phyloP scores from a whole-genome alignment of 2,888 invertebrate species.

The Mechanitis messenoides region DNA sequence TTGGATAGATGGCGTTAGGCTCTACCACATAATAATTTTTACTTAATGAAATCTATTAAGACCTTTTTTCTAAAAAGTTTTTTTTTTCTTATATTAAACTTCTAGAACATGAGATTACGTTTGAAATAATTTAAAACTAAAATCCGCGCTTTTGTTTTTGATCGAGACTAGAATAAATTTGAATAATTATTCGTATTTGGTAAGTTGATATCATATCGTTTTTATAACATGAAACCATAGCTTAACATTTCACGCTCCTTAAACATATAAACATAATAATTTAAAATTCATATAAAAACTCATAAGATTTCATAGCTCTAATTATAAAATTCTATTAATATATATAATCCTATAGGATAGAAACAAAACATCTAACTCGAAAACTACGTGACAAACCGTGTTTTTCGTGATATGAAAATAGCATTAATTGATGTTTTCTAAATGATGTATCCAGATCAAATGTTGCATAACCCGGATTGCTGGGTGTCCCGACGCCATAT shows the following conservation, averaged over 20 bases:
- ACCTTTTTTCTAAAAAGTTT: conserved; percentile 18
- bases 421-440: conserved; percentile 21
- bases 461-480: conserved; percentile 61
- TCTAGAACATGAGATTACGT: background rate
- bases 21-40: conserved; percentile 28
- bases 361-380: conserved; percentile 11
- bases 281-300: background rate
- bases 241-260: background rate
- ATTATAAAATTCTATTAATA: background rate
- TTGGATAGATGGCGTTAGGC: conserved; percentile 74
- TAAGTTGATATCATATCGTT: background rate
- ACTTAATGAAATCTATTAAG: conserved; percentile 26
- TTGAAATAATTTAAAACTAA: conserved; percentile 14
- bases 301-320: no score
- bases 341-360: conserved; percentile 5
- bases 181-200: conserved; percentile 37
- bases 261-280: background rate
- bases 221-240: background rate
- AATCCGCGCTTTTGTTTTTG: conserved; percentile 24
- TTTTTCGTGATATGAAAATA: conserved; percentile 26
- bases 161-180: conserved; percentile 48
- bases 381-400: conserved; percentile 25
- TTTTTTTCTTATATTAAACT: background rate
- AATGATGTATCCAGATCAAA: conserved; percentile 53
- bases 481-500: conserved; percentile 45